These are phyloP conservation scores for Hydriomena furcata DNA, from an alignment of 2,888 invertebrate genomes.

Conservation along the genomic window DNA sequence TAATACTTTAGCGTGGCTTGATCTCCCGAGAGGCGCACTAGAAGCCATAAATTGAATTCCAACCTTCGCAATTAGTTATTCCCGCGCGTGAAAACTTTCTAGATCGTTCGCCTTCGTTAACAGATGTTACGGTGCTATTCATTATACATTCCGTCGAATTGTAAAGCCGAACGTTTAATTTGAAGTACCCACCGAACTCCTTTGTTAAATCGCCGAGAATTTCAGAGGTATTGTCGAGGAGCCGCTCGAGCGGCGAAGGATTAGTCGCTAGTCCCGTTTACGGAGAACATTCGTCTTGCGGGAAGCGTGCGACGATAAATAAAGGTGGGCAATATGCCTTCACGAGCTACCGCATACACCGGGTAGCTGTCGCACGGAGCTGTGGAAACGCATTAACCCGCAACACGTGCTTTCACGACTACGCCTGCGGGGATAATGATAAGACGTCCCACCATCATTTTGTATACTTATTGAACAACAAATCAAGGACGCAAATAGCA, in stretches of 20 bases:
- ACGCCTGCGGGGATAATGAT: constrained; percentile 46
- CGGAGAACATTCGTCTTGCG: constrained; percentile 61
- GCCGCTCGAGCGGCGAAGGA: constrained; percentile 58
- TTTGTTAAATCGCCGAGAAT: constrained; percentile 69
- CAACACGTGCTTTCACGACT: constrained; percentile 42
- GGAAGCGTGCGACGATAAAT: constrained; percentile 63
- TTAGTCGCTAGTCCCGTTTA: constrained; percentile 67
- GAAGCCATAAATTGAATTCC: constrained; percentile 83
- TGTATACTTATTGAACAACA: constrained; percentile 53
- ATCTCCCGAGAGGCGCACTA: constrained; percentile 80
- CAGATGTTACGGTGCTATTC: constrained; percentile 84
- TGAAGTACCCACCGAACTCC: constrained; percentile 77
- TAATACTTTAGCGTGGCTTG: constrained; percentile 80
- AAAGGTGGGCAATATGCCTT: constrained; percentile 60
- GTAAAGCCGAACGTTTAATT: constrained; percentile 83
- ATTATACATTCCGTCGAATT: constrained; percentile 84
- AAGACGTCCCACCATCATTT: constrained; percentile 41
- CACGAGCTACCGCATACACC: constrained; percentile 32
- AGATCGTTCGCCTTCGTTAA: constrained; percentile 84
- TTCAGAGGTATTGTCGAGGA: constrained; percentile 62
- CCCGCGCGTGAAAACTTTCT: constrained; percentile 84
- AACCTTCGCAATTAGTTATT: constrained; percentile 84
- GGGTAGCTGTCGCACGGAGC: constrained; percentile 35
- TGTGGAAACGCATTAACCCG: constrained; percentile 50
- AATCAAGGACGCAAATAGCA: constrained; percentile 45